Evolutionary conservation across 2,113 vertebrate genomes (phyloP), one percentile per base, ranked within the genome.

Genomic region (Hippocampus abdominalis): DNA sequence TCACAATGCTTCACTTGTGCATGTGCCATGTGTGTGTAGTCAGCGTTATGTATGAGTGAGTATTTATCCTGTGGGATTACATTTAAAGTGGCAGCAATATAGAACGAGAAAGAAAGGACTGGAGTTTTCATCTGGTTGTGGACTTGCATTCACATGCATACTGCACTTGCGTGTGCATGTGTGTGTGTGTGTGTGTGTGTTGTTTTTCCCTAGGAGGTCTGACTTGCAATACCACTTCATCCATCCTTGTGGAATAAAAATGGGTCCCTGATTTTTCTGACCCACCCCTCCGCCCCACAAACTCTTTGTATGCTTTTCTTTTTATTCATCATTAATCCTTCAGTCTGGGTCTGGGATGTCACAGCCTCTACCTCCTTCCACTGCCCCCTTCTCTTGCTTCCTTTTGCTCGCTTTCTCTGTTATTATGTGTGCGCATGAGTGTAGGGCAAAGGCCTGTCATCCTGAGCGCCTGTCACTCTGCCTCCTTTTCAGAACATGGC

Each of bases 311-410:
- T 81, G 79, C 23, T 84, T 87, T 86, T 79, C 87, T 83, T 84
- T 81, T 78, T 86, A 82, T 85, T 86, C 77, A 70, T 86, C 87
- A 89, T 89, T 87, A 87, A 89, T 87, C 82, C 85, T 89, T 61
- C 64, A 79, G 77, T 85, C 84, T 76, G 76, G 76, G 79, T 82
- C 74, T 64, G 73, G 76, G 79, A 78, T 87, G 77, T 86, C 85
- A 83, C 74, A 81, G 74, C 73, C 76, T 73, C 76, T 73, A 75
- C 77, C 81, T 80, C 79, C 79, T 71, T 73, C 80, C 62, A 12
- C 66, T 73, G 81, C 78, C 75, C 76, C 66, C 73, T 72, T 54
- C 60, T 62, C 69, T 63, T 68, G 79, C 71, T 64, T 66, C 66
- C 62, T 44, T 25, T 29, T 23, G 29, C 40, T 63, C 13, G 11